Evolutionary conservation across 2,888 invertebrate genomes (phyloP).

Genomic region (Dexiosoma caninum): DNA sequence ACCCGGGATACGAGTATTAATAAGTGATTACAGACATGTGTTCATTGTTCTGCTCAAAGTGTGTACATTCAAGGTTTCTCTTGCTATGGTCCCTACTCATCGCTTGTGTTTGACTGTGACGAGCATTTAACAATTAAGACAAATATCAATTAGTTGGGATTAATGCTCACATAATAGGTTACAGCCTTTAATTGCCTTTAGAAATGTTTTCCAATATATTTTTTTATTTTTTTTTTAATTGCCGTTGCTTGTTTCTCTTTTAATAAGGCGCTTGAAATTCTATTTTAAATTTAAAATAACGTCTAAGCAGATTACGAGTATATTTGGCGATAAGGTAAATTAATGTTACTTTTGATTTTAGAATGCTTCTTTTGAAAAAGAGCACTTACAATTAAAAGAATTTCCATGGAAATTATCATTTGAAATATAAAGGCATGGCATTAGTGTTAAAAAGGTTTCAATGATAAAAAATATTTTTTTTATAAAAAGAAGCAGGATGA

Average conservation of each 20-base stretch:
- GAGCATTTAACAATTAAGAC: conserved; percentile 35
- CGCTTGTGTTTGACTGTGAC: conserved; percentile 8
- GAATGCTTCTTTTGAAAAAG: no score
- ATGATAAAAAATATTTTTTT: no score
- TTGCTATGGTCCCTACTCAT: not conserved
- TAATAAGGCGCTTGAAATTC: not conserved
- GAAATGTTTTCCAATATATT: no score
- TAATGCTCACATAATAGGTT: conserved; percentile 26
- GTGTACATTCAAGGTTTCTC: not conserved
- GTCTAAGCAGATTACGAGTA: conserved; percentile 44
- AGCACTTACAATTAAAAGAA: not conserved
- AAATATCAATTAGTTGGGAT: conserved; percentile 58
- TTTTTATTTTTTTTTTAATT: not conserved
- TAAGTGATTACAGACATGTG: not conserved
- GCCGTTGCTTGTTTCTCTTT: not conserved
- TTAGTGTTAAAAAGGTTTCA: no score
- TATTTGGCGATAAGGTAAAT: conserved; percentile 18
- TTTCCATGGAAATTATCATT: no score
- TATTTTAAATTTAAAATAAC: no score
- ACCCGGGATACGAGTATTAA: not conserved
- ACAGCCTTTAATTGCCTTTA: not conserved
- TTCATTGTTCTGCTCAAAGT: no score
- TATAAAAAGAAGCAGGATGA: no score
- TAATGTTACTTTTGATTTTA: not conserved
- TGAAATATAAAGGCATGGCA: no score